These are phyloP conservation scores for Enteromius mattozi DNA, from an alignment of 2,797 vertebrate species.

Conservation along the genomic window DNA sequence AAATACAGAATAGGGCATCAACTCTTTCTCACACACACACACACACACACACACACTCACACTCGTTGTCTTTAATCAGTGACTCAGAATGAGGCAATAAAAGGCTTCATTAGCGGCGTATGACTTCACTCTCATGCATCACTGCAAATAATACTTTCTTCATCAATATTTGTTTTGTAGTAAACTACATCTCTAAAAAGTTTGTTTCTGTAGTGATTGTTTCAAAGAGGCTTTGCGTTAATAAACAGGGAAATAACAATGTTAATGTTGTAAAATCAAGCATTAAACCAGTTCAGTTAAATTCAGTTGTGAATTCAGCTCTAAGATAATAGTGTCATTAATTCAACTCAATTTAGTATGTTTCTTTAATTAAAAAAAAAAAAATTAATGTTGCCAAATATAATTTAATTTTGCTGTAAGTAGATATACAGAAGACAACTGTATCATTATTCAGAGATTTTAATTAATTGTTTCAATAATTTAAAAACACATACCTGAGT, in stretches of 20 bases:
- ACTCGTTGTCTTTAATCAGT: background rate
- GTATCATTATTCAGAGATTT: background rate
- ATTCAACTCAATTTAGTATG: background rate
- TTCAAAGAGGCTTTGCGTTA: background rate
- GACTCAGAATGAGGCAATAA: background rate
- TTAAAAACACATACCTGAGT: background rate
- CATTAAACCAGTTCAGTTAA: background rate
- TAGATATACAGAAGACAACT: background rate
- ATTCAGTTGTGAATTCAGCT: background rate
- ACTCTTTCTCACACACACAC: background rate
- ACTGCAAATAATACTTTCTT: background rate
- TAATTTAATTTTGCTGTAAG: background rate
- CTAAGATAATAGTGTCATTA: background rate
- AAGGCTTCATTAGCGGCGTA: background rate
- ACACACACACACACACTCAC: too few species aligned
- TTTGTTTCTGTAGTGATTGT: background rate
- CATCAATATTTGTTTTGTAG: background rate
- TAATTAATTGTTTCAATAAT: background rate
- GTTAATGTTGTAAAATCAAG: background rate
- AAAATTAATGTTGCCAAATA: background rate
- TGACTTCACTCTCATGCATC: background rate
- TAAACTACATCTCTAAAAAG: background rate
- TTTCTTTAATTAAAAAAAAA: background rate
- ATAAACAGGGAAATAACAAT: background rate
- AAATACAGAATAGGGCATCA: constrained; percentile 19